A percentile compares a stretch with the other conserved stretches of the same genome.
Evolutionary conservation across 2,888 invertebrate genomes (phyloP).

Genomic region (Dasysyrphus tricinctus): DNA sequence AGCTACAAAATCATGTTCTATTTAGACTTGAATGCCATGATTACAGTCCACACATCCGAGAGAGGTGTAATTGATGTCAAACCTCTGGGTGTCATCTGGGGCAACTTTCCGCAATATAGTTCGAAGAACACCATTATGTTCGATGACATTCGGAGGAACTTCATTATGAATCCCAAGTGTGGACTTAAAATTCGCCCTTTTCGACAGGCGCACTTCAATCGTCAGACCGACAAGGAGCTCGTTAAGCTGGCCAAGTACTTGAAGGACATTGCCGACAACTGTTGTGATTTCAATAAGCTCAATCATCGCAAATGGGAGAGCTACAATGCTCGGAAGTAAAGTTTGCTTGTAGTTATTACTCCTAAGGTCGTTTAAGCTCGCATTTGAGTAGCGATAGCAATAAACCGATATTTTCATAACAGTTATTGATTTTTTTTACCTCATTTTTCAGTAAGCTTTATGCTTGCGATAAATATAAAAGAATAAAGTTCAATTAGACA

Average conservation of each 20-base stretch:
- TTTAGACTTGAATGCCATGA: slow-evolving; percentile 96
- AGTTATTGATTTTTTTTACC: background rate
- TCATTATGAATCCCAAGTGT: slow-evolving; percentile 98
- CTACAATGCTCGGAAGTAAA: slow-evolving; percentile 83
- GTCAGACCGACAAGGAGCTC: slow-evolving; percentile 92
- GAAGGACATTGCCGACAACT: slow-evolving; percentile 90
- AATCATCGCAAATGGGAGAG: slow-evolving; percentile 97
- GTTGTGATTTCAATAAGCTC: slow-evolving; percentile 91
- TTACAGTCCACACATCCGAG: slow-evolving; percentile 94
- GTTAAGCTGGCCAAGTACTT: slow-evolving; percentile 92
- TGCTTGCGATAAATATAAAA: background rate
- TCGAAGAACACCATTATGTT: slow-evolving; percentile 98
- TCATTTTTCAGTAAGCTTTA: background rate
- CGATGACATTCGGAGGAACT: slow-evolving; percentile 97
- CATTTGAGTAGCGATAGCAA: slow-evolving; percentile 23
- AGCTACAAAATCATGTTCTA: slow-evolving; percentile 97
- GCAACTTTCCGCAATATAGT: slow-evolving; percentile 94
- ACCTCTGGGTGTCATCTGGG: slow-evolving; percentile 98
- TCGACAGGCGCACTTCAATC: slow-evolving; percentile 94
- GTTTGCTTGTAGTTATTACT: background rate
- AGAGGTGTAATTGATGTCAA: slow-evolving; percentile 97
- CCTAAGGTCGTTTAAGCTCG: background rate
- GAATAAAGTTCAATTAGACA: background rate
- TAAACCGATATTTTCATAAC: slow-evolving; percentile 37
- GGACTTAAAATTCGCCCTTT: slow-evolving; percentile 96